phyloP scores from a whole-genome alignment of 2,888 invertebrate species.

The Cephus pygmeus region DNA sequence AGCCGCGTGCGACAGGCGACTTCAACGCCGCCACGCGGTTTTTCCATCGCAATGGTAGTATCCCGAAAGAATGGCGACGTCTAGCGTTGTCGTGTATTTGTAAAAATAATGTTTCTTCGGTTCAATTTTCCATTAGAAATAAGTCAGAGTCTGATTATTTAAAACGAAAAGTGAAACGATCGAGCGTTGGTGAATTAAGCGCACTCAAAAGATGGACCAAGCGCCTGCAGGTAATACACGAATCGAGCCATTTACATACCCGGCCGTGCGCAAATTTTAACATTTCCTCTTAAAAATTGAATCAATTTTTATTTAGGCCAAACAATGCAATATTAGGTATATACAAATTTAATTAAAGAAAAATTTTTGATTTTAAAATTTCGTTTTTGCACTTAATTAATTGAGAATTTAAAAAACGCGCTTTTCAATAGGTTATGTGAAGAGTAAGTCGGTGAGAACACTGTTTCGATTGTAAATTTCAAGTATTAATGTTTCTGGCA shows the following conservation, averaged over 20 bases:
- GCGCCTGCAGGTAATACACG: constrained; percentile 57
- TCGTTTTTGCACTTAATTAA: background rate
- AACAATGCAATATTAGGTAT: background rate
- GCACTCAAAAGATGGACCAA: constrained; percentile 53
- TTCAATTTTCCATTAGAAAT: constrained; percentile 18
- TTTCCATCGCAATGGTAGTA: no score
- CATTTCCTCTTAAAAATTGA: background rate
- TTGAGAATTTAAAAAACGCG: no score
- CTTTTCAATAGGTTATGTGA: no score
- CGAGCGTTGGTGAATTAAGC: constrained; percentile 16
- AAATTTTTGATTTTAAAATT: background rate
- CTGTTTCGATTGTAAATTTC: no score
- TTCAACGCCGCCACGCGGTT: no score
- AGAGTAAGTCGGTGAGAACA: no score
- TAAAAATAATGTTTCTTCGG: constrained; percentile 40
- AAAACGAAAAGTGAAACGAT: constrained; percentile 24
- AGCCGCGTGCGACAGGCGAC: no score
- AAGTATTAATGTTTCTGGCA: no score
- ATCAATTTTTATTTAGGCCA: background rate
- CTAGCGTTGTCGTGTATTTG: constrained; percentile 46
- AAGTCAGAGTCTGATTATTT: constrained; percentile 27
- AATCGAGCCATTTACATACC: constrained; percentile 15
- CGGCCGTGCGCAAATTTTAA: constrained; percentile 34
- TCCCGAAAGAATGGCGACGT: constrained; percentile 38
- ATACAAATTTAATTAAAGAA: background rate